A percentile compares a stretch with the other conserved stretches of the same genome.
phyloP scores from a whole-genome alignment of 1,140 invertebrate genomes.

The Pygmarrhopalites habei region DNA sequence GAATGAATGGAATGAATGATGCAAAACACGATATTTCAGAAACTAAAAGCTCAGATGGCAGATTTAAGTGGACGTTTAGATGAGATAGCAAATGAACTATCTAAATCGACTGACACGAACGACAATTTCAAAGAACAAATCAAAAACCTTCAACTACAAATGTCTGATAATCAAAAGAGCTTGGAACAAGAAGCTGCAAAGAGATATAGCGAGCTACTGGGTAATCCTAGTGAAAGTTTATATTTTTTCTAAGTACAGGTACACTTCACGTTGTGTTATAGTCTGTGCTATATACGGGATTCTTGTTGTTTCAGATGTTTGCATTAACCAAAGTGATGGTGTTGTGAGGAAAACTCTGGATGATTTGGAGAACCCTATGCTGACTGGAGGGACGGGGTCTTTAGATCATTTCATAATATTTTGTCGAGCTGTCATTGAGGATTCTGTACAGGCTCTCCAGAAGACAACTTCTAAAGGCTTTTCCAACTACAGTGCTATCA shows the following conservation, averaged over 20 bases:
- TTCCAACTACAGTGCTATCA: constrained; percentile 11
- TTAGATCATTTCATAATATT: constrained; percentile 34
- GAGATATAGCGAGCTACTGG: constrained; percentile 29
- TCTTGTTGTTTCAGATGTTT: constrained; percentile 30
- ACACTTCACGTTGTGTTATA: too few relatives aligned
- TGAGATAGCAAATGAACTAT: constrained; percentile 10
- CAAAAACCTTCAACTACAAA: constrained; percentile 18
- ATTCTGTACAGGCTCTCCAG: constrained; percentile 23
- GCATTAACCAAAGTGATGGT: constrained; percentile 17
- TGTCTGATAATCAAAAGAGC: constrained; percentile 29
- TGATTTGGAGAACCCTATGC: constrained; percentile 34
- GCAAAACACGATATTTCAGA: constrained; percentile 47
- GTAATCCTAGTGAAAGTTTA: too few relatives aligned
- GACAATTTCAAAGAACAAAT: constrained; percentile 22
- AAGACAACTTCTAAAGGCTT: constrained; percentile 20
- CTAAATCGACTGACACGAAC: constrained; percentile 13
- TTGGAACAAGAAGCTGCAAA: constrained; percentile 25
- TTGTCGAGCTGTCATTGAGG: constrained; percentile 15
- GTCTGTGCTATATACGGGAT: too few relatives aligned
- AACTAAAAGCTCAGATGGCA: constrained; percentile 57
- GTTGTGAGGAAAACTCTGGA: constrained; percentile 31
- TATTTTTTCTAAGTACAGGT: background rate
- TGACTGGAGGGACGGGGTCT: constrained; percentile 32
- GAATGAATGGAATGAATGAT: background rate
- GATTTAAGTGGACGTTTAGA: constrained; percentile 50